Evolutionary conservation across 1,140 invertebrate genomes (phyloP).

Genomic region (Drosophila kikkawai): DNA sequence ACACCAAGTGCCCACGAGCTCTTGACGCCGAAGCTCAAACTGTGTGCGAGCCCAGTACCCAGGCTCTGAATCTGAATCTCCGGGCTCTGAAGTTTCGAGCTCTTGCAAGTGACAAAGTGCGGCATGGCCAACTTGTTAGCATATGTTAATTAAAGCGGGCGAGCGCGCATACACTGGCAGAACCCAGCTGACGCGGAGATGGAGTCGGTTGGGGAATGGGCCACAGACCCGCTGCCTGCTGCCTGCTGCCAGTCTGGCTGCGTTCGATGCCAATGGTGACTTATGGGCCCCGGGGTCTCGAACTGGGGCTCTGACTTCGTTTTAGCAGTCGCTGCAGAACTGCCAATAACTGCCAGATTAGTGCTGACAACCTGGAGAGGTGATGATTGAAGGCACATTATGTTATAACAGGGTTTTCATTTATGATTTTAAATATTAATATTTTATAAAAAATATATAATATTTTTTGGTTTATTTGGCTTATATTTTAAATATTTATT

Average conservation of each 20-base stretch:
- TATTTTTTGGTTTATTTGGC: too few relatives aligned
- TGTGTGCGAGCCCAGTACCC: slow-evolving; percentile 31
- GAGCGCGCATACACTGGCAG: slow-evolving; percentile 50
- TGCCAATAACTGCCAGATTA: slow-evolving; percentile 69
- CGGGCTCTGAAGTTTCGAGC: slow-evolving; percentile 42
- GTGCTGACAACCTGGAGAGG: slow-evolving; percentile 44
- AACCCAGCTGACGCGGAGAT: slow-evolving; percentile 28
- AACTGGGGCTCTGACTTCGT: slow-evolving; percentile 69
- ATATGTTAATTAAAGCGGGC: slow-evolving; percentile 83
- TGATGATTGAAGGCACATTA: slow-evolving; percentile 28
- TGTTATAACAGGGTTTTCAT: neutral
- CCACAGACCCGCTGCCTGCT: slow-evolving; percentile 60
- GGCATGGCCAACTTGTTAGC: slow-evolving; percentile 81
- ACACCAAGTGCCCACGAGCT: slow-evolving; percentile 58
- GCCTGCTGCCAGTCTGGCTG: slow-evolving; percentile 68
- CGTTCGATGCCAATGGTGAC: slow-evolving; percentile 52
- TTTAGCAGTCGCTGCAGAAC: slow-evolving; percentile 48
- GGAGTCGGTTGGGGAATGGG: slow-evolving; percentile 6
- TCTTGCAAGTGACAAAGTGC: slow-evolving; percentile 80
- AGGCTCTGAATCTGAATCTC: neutral
- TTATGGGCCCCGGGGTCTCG: slow-evolving; percentile 72
- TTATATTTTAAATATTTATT: neutral
- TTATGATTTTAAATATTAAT: too few relatives aligned
- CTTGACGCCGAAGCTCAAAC: slow-evolving; percentile 43
- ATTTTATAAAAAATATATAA: too few relatives aligned